Evolutionary conservation across 2,888 invertebrate species (phyloP).

Genomic region (Panorpa germanica): DNA sequence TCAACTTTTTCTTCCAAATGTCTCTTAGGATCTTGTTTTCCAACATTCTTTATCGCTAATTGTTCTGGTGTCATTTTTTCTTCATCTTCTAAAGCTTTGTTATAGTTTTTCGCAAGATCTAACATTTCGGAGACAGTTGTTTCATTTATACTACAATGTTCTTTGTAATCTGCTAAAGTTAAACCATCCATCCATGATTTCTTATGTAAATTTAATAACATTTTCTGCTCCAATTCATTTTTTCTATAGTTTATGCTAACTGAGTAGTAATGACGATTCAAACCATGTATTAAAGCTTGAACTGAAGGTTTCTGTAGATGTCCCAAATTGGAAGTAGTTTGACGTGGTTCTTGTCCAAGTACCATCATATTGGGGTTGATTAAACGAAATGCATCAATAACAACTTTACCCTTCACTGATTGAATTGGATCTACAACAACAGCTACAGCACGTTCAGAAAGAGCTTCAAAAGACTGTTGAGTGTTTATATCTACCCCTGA

Average conservation of each 20-base stretch:
- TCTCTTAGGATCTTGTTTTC: slow-evolving; percentile 96
- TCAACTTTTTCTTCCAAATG: slow-evolving; percentile 98
- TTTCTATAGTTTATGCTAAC: slow-evolving; percentile 99
- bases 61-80: slow-evolving; percentile 99
- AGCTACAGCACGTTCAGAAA: slow-evolving; percentile 95
- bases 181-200: slow-evolving; percentile 98
- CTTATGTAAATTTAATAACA: slow-evolving; percentile 96
- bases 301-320: slow-evolving; percentile 98
- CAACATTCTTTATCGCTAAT: slow-evolving; percentile 97
- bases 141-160: slow-evolving; percentile 87
- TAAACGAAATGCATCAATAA: slow-evolving; percentile 98
- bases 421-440: slow-evolving; percentile 99
- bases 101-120: slow-evolving; percentile 92
- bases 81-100: slow-evolving; percentile 95
- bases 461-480: slow-evolving; percentile 96
- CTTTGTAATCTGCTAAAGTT: slow-evolving; percentile 75
- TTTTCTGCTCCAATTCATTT: slow-evolving; percentile 97
- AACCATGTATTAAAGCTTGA: slow-evolving; percentile 95
- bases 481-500: slow-evolving; percentile 99
- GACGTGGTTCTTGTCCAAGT: slow-evolving; percentile 92
- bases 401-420: slow-evolving; percentile 97
- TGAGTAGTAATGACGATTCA: slow-evolving; percentile 97
- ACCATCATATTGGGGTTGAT: slow-evolving; percentile 99
- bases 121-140: slow-evolving; percentile 91
- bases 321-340: slow-evolving; percentile 96